phyloP scores from a whole-genome alignment of 2,888 invertebrate genomes.

The Drosophila dives region DNA sequence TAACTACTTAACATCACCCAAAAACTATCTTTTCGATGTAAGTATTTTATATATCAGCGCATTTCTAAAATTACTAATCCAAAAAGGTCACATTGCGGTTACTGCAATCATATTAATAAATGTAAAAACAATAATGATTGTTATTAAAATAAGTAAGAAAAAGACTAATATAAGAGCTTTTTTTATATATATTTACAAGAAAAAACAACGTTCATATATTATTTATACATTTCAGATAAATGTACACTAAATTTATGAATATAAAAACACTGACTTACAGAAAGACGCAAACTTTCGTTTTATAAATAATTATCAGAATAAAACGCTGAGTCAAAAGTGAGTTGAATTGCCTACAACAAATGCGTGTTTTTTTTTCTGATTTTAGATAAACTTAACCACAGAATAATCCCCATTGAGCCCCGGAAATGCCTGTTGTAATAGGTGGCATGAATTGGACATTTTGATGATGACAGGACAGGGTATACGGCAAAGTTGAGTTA shows the following conservation, averaged over 20 bases:
- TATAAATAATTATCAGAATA: background rate
- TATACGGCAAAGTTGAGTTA: conserved; percentile 2
- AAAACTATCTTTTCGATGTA: background rate
- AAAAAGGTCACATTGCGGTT: background rate
- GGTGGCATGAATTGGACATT: background rate
- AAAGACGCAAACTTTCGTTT: background rate
- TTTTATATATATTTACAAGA: background rate
- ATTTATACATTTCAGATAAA: background rate
- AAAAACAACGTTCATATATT: no score
- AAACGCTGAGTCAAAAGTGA: background rate
- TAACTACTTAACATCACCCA: background rate
- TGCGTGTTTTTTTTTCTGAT: background rate
- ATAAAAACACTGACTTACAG: background rate
- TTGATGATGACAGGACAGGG: conserved; percentile 1
- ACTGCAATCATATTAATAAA: no score
- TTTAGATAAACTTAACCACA: background rate
- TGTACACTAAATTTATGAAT: background rate
- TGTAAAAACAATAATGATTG: background rate
- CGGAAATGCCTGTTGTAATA: background rate
- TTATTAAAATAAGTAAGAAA: background rate
- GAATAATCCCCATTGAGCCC: background rate
- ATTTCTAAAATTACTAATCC: background rate
- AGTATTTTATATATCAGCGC: background rate
- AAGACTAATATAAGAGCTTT: background rate
- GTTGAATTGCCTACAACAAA: background rate